Evolutionary conservation across 35 echinoderm and acorn worm species (phyloP), one percentile per base, ranked within the genome.

Genomic region (Diadema setosum): DNA sequence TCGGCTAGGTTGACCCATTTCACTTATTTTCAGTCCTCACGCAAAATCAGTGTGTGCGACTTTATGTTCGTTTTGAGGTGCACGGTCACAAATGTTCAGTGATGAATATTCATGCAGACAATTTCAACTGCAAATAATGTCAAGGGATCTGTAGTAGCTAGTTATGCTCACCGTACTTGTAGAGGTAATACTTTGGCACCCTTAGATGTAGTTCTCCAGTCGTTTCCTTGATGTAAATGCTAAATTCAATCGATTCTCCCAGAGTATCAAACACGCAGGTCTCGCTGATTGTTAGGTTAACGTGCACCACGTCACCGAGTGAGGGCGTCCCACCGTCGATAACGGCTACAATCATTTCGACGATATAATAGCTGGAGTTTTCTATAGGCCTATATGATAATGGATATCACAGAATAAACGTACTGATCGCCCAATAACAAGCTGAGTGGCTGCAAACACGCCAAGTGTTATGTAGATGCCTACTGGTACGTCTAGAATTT

Each of bases 181-280:
- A 85, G 0, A 88, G 58, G 37, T 92, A 96, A 67, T 96, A 96
- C 46, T 85, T 84, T 26, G 94, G 94, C 2, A 96, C 94, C 43
- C 94, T 37, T 5, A 96, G 69, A 60, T 82, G 92, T 11, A 96
- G 21, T 59, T 86, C 90, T 9, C 82, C 90, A 12, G 63, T 42
- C 15, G 48, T 46, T 21, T 89, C 83, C 24, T 87, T 88, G 25
- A 88, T 85, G 45, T 81, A 85, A 20, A 96, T 33, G 17, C 61
- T 55, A 37, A 69, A 32, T 16, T 74, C 64, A 9, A 92, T 43
- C 2, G 85, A 61, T 12, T 91, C 58, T 8, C 44, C 33, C 36
- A 83, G 24, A 5, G 70, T 70, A 45, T 96, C 94, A 67, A 85
- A 85, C 1, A 96, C 17, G 73, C 94, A 96, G 1, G 89, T 96